Evolutionary conservation across 2,888 invertebrate species (phyloP).

Genomic region (Lacanobia oleracea): DNA sequence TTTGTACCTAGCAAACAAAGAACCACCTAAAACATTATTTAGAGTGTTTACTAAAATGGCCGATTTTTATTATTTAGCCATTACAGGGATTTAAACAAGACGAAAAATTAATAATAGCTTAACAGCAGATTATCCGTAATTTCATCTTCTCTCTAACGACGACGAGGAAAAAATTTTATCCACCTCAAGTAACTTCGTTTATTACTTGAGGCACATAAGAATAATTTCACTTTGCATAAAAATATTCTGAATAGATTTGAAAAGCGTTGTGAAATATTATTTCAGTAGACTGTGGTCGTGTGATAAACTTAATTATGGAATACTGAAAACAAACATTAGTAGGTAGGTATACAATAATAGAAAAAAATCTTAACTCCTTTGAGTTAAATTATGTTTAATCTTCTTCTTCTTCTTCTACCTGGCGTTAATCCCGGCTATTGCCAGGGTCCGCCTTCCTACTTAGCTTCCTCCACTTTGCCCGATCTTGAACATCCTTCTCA

Average conservation of each 20-base stretch:
- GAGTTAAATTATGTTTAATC: no score
- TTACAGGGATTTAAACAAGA: background rate
- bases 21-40: background rate
- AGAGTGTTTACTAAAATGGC: background rate
- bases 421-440: no score
- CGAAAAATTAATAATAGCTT: constrained; percentile 26
- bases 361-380: no score
- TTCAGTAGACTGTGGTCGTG: background rate
- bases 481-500: no score
- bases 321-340: no score
- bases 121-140: constrained; percentile 34
- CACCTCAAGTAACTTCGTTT: constrained; percentile 33
- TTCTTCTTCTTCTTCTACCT: no score
- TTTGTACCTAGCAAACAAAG: background rate
- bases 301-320: no score
- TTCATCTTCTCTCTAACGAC: constrained; percentile 5
- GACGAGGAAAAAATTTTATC: constrained; percentile 12
- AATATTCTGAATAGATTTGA: background rate
- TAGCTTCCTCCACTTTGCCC: no score
- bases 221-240: constrained; percentile 12
- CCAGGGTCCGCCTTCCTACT: no score
- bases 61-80: constrained; percentile 4
- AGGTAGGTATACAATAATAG: no score
- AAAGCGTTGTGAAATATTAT: no score
- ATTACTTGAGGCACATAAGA: constrained; percentile 25